Evolutionary conservation across 1,140 invertebrate species (phyloP).

Genomic region (Phthorimaea operculella): DNA sequence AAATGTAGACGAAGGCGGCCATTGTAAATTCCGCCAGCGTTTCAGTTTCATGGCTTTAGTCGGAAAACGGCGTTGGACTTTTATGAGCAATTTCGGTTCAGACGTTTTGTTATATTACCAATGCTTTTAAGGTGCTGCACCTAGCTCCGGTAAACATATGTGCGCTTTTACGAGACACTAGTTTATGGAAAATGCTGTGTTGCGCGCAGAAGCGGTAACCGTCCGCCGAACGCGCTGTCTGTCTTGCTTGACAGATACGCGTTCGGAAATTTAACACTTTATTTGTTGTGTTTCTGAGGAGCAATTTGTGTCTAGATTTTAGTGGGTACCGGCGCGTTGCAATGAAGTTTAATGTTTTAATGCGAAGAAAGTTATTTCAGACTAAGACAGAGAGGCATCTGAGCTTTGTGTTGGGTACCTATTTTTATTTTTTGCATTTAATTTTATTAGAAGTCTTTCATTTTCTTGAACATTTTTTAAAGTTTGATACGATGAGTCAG

Average conservation of each 20-base stretch:
- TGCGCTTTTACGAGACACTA: conserved; percentile 57
- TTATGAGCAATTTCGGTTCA: conserved; percentile 67
- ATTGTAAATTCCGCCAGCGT: conserved; percentile 64
- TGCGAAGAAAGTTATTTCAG: too few relatives aligned
- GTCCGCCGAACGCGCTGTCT: conserved; percentile 30
- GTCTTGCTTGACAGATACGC: conserved; percentile 31
- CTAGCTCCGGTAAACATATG: conserved; percentile 64
- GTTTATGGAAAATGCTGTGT: conserved; percentile 55
- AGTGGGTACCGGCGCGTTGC: too few relatives aligned
- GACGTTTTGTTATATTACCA: conserved; percentile 68
- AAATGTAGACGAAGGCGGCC: conserved; percentile 54
- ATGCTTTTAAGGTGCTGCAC: conserved; percentile 67
- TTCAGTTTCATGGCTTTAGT: conserved; percentile 66
- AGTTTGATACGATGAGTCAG: too few relatives aligned
- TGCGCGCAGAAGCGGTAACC: conserved; percentile 43
- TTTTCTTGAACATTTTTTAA: too few relatives aligned
- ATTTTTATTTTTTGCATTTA: too few relatives aligned
- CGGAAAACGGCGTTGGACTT: conserved; percentile 63
- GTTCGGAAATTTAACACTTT: conserved; percentile 21
- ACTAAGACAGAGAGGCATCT: too few relatives aligned
- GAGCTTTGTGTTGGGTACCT: too few relatives aligned
- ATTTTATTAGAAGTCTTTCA: too few relatives aligned
- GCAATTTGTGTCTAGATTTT: not conserved
- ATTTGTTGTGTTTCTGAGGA: conserved; percentile 1
- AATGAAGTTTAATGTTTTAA: too few relatives aligned